Base-by-base conservation (phyloP, 2,888 invertebrate genomes). In the Nipponacmea schrenckii region DNA sequence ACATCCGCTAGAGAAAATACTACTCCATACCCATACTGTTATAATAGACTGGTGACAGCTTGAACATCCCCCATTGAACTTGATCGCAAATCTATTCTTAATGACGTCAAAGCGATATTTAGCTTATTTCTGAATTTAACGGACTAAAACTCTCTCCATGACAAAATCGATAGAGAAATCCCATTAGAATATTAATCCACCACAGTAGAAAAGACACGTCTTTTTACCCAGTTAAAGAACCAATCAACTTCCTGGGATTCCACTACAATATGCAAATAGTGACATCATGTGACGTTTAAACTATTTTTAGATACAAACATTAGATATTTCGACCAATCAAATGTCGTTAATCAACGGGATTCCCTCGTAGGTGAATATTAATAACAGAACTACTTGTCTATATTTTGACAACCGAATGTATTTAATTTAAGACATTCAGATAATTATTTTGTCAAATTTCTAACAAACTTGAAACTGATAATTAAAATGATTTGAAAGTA, bases 131-230 rank as follows among this genome's bases (percentile, higher is more conserved):
- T 39, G 8, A 39, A 39, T 39, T 1, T 39, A 39, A 39, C 39
- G 39, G 39, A 39, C 39, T 5, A 39, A 39, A 39, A 5, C 7
- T 39, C 8, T 10, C 39, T 39, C 39, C 39, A 39, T 39, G 10
- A 10, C 39, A 39, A 39, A 39, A 39, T 39, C 39, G 39, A 39
- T 39, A 7, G 39, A 39, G 39, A 39, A 39, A 39, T 39, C 39
- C 39, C 10, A 39, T 10, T 8, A 10, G 26, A 73, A 77, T 73
- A 75, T 64, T 63, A 50, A 62, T 39, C 62, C 69, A 75, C 77
- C 73, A 70, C 73, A 74, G 73, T 71, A 68, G 71, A 68, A 74
- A 69, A 80, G 77, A 79, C 80, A 79, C 80, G 80, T 79, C 69
- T 62, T 65, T 69, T 72, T 74, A 62, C 66, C 64, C 27, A 64